Evolutionary conservation across 2,888 invertebrate genomes (phyloP), one percentile per base, ranked within the genome.

Genomic region (Tridacna crocea): DNA sequence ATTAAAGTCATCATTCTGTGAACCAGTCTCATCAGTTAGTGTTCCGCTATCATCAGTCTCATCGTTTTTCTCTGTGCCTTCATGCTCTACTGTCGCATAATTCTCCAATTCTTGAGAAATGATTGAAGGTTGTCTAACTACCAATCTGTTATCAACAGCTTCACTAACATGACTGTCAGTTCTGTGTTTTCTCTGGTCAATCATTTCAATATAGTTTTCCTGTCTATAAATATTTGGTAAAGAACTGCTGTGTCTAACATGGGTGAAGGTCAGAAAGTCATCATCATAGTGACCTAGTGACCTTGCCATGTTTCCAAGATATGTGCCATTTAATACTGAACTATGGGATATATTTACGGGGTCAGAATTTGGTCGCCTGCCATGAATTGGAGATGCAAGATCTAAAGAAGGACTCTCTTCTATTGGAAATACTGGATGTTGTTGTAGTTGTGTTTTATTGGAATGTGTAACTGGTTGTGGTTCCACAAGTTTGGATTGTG

Each of bases 201-300:
- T 46, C 66, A 82, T 66, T 77, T 84, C 84, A 22, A 72, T 79
- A 48, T 66, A 77, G 60, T 72, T 78, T 58, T 82, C 81, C 46
- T 80, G 79, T 22, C 79, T 77, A 26, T 78, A 75, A 27, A 87
- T 87, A 61, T 88, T 85, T 27, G 90, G 90, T 46, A 90, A 61
- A 13, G 90, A 90, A 51, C 84, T 88, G 74, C 90, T 88, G 48
- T 85, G 89, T 55, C 88, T 68, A 3, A 88, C n/a, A 70, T 81
- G 77, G 70, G 85, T 78, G 79, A 85, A 88, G 11, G 84, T 80
- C 51, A 88, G 55, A 55, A 84, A 68, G 15, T 82, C 84, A 6
- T 86, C 80, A 27, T 86, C 86, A 83, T 87, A 87, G 72, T 84
- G 82, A 77, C 83, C 83, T 46, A 87, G 61, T 65, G 87, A 84